These are phyloP conservation scores for Pygmarrhopalites habei DNA, from an alignment of 1,140 invertebrate species.

Conservation along the genomic window DNA sequence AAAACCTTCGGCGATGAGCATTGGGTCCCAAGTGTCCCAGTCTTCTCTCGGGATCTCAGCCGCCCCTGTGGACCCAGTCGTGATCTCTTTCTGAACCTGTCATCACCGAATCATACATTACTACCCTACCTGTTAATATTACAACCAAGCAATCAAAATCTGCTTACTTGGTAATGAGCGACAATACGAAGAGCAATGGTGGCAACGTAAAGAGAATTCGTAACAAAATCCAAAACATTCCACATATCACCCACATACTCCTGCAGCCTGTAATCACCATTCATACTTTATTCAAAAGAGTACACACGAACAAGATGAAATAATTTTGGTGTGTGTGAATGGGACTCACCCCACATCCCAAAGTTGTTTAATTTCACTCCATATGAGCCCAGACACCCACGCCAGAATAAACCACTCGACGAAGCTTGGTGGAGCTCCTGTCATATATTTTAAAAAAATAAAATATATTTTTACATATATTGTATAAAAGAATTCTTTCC, in stretches of 20 bases:
- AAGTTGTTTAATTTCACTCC: slow-evolving; percentile 97
- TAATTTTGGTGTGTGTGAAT: too few relatives aligned
- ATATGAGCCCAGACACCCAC: slow-evolving; percentile 91
- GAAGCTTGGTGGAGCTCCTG: slow-evolving; percentile 77
- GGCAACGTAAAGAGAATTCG: slow-evolving; percentile 93
- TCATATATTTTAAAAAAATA: too few relatives aligned
- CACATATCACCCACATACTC: slow-evolving; percentile 98
- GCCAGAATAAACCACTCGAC: slow-evolving; percentile 85
- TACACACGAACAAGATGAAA: too few relatives aligned
- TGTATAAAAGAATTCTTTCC: too few relatives aligned
- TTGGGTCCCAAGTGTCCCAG: slow-evolving; percentile 90
- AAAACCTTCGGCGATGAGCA: slow-evolving; percentile 90
- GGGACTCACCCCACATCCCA: slow-evolving; percentile 99
- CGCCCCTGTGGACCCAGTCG: slow-evolving; percentile 34
- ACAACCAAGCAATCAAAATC: too few relatives aligned
- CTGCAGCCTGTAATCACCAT: too few relatives aligned
- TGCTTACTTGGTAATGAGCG: slow-evolving; percentile 75
- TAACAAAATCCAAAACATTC: slow-evolving; percentile 98
- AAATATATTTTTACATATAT: too few relatives aligned
- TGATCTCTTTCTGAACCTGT: slow-evolving; percentile 59
- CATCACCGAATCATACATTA: too few relatives aligned
- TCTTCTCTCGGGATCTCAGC: slow-evolving; percentile 54
- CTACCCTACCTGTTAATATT: too few relatives aligned
- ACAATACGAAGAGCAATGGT: slow-evolving; percentile 89
- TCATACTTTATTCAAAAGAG: too few relatives aligned